Percentiles rank a stretch among this genome's conserved stretches.
Evolutionary conservation across 1,140 invertebrate genomes (phyloP).

Genomic region (Zaprionus davidi): DNA sequence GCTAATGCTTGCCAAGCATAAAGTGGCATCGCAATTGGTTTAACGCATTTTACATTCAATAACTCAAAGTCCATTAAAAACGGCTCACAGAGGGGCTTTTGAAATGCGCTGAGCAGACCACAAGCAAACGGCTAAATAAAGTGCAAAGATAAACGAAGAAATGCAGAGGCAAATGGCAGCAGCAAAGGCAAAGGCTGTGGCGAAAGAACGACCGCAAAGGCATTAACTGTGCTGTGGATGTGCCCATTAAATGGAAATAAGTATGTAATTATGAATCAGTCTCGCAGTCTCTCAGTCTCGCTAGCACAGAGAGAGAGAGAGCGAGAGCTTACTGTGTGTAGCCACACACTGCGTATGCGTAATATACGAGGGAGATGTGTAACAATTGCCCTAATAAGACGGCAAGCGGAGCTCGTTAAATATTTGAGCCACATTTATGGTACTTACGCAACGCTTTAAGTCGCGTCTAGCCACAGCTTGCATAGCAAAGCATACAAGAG

Average conservation of each 20-base stretch:
- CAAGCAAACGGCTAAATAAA: constrained; percentile 19
- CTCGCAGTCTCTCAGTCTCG: neutral
- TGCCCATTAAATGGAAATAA: constrained; percentile 51
- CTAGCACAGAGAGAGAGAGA: neutral
- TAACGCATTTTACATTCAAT: constrained; percentile 1
- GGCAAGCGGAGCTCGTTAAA: constrained; percentile 37
- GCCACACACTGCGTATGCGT: constrained; percentile 45
- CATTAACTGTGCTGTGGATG: constrained; percentile 43
- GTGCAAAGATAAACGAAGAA: constrained; percentile 14
- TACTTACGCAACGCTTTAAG: constrained; percentile 40
- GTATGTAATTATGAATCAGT: constrained; percentile 49
- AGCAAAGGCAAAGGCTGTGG: constrained; percentile 1
- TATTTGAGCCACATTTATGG: constrained; percentile 47
- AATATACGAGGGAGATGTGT: constrained; percentile 22
- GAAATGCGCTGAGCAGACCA: neutral
- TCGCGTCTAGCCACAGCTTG: constrained; percentile 26
- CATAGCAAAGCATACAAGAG: constrained; percentile 7
- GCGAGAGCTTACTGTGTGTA: constrained; percentile 12
- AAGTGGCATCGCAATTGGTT: neutral
- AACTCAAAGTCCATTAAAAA: neutral
- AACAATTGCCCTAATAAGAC: constrained; percentile 45
- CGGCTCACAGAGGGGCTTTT: neutral
- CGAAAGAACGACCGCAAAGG: constrained; percentile 37
- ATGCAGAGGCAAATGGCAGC: neutral
- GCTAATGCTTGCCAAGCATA: neutral